Evolutionary conservation across 2,113 vertebrate genomes (phyloP), one percentile per base, ranked within the genome.

Genomic region (Petroica traversi): DNA sequence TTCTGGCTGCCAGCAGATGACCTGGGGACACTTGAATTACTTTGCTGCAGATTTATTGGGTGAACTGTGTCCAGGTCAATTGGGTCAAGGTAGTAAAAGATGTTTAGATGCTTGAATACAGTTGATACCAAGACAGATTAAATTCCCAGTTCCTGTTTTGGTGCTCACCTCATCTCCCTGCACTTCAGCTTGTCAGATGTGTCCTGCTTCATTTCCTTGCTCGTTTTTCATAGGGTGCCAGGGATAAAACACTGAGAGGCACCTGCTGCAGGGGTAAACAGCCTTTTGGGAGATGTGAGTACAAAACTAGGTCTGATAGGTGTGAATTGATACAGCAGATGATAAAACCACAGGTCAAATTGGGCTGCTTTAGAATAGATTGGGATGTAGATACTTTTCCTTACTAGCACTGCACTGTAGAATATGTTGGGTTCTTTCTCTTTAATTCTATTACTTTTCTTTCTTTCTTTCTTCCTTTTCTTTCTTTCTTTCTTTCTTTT

Each of bases 41-140:
- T 89, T 38, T 82, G 69, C 57, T 66, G 10, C 62, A 59, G 84
- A 76, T 87, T 85, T 91, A 85, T 66, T 83, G 89, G 34, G 62
- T 79, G 81, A 88, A 57, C 25, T 48, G 34, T 62, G 74, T 38
- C 84, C 81, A 73, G 54, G 51, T n/a, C 84, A 66, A 11, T 59
- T 66, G 81, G 74, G 63, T 48, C 5, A 7, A 67, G 55, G 75
- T 6, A 38, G 75, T 69, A 88, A 92, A 76, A 88, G 79, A 51
- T 58, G 51, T 80, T 88, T 40, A 62, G 54, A 66, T 87, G 34
- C 28, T 91, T 93, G 80, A 85, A 43, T 46, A 43, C 55, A 59
- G 33, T 55, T 87, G 95, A 92, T 85, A 92, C 29, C 51, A 68
- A 78, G 77, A 33, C 43, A 81, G 93, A 93, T 51, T 64, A 91